Evolutionary conservation across 2,113 vertebrate species (phyloP), one percentile per base, ranked within the genome.

Genomic region (Athene cunicularia): DNA sequence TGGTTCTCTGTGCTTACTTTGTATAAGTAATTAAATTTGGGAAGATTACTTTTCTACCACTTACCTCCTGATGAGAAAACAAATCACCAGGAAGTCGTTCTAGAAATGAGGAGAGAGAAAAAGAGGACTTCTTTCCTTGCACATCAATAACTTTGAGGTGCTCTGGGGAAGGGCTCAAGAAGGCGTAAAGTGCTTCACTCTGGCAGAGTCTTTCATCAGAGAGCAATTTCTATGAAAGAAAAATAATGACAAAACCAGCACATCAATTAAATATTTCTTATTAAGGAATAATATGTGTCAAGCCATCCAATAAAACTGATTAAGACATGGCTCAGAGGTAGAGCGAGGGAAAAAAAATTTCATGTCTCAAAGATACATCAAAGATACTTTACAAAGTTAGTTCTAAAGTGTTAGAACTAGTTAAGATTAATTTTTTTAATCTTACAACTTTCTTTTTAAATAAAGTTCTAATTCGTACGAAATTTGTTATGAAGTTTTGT

Each of bases 131-230:
- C 97, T 99, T 99, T 94, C 98, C 98, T 98, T 99, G 99, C 93
- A 99, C 98, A 52, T 99, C 99, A 81, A 99, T 99, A 96, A 99
- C 99, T 98, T 99, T 99, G 87, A 99, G 99, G 98, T 99, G 98
- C 96, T 99, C 99, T 60, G 99, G 99, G 75, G 99, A 99, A 35
- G 99, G 99, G 97, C 99, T 99, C 95, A 99, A 98, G 96, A 99
- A 99, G 77, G 99, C 99, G 3, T 99, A 99, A 95, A 99, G 99
- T 91, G 99, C 99, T 98, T 99, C 99, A 15, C 99, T 99, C 98
- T 99, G 99, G 98, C 99, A 99, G 93, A 99, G 96, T 53, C 99
- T 98, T 96, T 99, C 99, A 97, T 99, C 99, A 32, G 98, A 99
- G 95, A 99, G 98, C 96, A 99, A 97, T 94, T 98, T 99, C 99